Evolutionary conservation across 2,113 vertebrate species (phyloP).

Genomic region (Epinephelus lanceolatus): DNA sequence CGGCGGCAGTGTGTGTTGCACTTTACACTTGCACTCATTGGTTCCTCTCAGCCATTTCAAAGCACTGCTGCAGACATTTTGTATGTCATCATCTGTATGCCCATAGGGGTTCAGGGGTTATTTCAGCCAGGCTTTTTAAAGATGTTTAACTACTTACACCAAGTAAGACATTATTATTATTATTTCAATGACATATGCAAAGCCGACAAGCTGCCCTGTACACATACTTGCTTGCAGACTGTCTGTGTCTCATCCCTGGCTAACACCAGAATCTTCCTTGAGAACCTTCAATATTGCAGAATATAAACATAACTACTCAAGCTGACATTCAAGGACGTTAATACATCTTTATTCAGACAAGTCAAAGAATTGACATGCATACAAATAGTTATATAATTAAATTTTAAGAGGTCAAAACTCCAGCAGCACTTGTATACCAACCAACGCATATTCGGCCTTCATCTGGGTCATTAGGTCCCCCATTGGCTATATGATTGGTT

Average conservation of each 20-base stretch:
- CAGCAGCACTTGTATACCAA: too few relatives aligned
- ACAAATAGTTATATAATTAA: background rate
- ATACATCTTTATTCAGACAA: background rate
- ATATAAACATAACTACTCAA: background rate
- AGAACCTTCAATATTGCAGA: background rate
- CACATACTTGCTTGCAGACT: background rate
- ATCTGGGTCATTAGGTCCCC: too few relatives aligned
- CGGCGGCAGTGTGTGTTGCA: too few relatives aligned
- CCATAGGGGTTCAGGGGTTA: too few relatives aligned
- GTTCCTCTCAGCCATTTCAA: too few relatives aligned
- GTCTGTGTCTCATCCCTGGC: background rate
- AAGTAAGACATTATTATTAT: background rate
- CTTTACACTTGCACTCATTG: too few relatives aligned
- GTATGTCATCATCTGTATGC: background rate
- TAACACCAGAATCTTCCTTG: background rate
- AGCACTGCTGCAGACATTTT: too few relatives aligned
- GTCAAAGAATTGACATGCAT: background rate
- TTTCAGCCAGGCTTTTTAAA: too few relatives aligned
- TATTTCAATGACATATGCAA: too few relatives aligned
- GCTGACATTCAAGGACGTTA: background rate
- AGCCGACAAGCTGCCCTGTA: background rate
- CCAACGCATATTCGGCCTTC: too few relatives aligned
- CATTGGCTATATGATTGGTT: too few relatives aligned
- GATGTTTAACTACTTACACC: background rate
- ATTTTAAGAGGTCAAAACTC: background rate